Percentiles rank a stretch among this genome's conserved stretches.
Evolutionary conservation across 2,113 vertebrate species (phyloP).

Genomic region (Panthera leo): DNA sequence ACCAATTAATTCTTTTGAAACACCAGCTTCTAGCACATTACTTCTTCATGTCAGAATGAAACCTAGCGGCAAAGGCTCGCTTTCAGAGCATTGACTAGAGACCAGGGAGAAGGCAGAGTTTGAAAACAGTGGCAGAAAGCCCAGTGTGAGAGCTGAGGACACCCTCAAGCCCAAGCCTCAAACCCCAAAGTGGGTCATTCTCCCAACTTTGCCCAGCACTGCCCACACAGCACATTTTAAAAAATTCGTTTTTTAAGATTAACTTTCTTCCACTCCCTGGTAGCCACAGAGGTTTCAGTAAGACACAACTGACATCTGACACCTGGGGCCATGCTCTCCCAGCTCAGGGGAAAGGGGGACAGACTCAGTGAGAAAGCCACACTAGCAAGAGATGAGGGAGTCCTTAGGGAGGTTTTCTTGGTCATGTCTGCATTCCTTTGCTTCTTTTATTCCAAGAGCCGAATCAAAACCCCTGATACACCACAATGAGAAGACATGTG

Average conservation of each 20-base stretch:
- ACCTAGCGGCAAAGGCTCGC: neutral
- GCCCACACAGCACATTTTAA: neutral
- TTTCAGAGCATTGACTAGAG: neutral
- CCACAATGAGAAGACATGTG: neutral
- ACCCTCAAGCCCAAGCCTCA: fast-evolving
- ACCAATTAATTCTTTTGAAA: neutral
- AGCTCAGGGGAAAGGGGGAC: neutral
- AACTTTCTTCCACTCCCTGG: neutral
- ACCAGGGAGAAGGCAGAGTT: neutral
- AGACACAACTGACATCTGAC: neutral
- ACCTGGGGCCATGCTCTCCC: neutral
- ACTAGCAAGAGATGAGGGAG: neutral
- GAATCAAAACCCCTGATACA: neutral
- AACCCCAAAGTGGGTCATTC: neutral
- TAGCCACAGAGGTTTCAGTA: neutral
- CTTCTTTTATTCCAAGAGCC: neutral
- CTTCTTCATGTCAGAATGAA: neutral
- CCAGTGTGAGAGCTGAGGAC: neutral
- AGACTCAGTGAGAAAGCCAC: neutral
- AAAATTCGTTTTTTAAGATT: neutral
- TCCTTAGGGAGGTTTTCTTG: neutral
- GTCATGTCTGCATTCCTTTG: neutral
- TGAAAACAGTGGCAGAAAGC: neutral
- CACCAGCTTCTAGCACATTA: neutral
- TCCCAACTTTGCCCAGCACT: neutral